These are phyloP conservation scores for Drosophila novamexicana DNA, from an alignment of 1,140 invertebrate species.

Conservation along the genomic window DNA sequence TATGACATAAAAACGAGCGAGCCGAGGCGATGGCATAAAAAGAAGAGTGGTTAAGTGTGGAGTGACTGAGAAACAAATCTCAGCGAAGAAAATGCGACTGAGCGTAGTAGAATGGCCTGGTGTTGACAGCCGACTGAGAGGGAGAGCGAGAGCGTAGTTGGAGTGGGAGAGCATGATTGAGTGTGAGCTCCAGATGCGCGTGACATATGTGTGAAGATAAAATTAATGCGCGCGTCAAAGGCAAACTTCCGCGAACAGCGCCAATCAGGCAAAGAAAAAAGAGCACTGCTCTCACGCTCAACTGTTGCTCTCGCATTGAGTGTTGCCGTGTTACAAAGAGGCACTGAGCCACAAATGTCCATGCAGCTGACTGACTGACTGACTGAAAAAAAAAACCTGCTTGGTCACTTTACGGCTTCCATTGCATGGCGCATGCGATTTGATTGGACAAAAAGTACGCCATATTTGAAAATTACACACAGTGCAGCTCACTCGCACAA, in stretches of 20 bases:
- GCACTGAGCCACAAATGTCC: conserved; percentile 26
- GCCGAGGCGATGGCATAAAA: conserved; percentile 63
- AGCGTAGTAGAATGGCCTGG: conserved; percentile 54
- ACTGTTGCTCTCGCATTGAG: conserved; percentile 72
- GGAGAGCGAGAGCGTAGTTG: conserved; percentile 17
- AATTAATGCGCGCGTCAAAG: conserved; percentile 70
- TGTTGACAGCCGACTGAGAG: conserved; percentile 52
- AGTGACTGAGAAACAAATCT: conserved; percentile 78
- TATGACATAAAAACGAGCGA: conserved; percentile 82
- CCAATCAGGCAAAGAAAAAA: conserved; percentile 1
- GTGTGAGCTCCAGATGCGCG: conserved; percentile 47
- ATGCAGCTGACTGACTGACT: conserved; percentile 25
- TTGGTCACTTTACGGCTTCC: conserved; percentile 47
- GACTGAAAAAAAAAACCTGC: conserved; percentile 40
- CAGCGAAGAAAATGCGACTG: conserved; percentile 70
- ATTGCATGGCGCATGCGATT: conserved; percentile 81
- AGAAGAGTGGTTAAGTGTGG: conserved; percentile 71
- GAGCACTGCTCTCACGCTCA: conserved; percentile 58
- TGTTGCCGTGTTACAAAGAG: conserved; percentile 71
- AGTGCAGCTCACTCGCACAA: conserved; percentile 51
- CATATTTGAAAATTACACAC: conserved; percentile 83
- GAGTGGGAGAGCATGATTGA: conserved; percentile 35
- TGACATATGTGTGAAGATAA: conserved; percentile 80
- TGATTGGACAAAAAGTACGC: conserved; percentile 84
- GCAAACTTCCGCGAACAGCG: conserved; percentile 46